phyloP scores from a whole-genome alignment of 2,113 vertebrate genomes.

The Tachysurus vachellii region DNA sequence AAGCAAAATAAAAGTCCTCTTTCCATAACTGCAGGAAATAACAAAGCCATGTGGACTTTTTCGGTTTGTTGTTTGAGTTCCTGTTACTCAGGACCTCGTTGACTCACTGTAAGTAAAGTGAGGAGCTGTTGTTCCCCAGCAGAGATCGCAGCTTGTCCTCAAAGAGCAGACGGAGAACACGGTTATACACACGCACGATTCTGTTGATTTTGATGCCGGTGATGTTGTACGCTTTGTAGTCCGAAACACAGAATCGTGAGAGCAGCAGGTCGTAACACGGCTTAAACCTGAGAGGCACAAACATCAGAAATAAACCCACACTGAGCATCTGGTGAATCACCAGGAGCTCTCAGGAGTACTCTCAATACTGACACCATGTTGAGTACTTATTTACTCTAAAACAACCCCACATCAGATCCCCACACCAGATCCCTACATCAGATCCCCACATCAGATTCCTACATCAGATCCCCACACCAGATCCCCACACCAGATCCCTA shows the following conservation, averaged over 20 bases:
- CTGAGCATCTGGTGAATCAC: not conserved
- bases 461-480: too few species aligned
- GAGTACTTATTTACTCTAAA: not conserved
- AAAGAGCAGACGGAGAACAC: constrained; percentile 77
- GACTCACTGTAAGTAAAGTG: constrained; percentile 64
- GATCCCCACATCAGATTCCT: too few species aligned
- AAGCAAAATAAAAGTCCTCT: not conserved
- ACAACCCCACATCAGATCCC: not conserved
- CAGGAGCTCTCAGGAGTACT: not conserved
- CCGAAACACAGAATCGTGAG: constrained; percentile 76
- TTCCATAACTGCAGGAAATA: not conserved
- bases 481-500: too few species aligned
- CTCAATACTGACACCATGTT: too few species aligned
- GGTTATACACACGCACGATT: constrained; percentile 79
- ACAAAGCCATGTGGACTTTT: not conserved
- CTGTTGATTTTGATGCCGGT: constrained; percentile 75
- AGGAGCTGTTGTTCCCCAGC: constrained; percentile 65
- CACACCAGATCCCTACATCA: too few species aligned
- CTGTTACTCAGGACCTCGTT: not conserved
- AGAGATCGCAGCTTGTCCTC: constrained; percentile 79
- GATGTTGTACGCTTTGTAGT: constrained; percentile 72
- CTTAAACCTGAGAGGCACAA: constrained; percentile 71
- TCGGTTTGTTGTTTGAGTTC: not conserved
- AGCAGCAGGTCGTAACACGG: constrained; percentile 79
- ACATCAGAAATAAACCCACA: not conserved